Evolutionary conservation across 1,140 invertebrate species (phyloP).

Genomic region (Myzus persicae): DNA sequence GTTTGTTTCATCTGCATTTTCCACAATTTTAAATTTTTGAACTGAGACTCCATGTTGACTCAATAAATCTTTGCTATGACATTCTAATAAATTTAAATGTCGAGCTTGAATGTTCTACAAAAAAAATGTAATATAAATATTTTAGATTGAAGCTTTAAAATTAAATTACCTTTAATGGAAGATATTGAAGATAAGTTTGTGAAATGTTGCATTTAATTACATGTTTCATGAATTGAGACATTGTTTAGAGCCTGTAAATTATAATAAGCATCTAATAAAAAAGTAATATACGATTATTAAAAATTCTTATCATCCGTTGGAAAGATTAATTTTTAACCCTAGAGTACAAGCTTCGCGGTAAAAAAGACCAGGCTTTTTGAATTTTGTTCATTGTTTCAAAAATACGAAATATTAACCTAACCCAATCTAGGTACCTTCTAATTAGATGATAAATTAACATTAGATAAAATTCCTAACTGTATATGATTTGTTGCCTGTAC

Average conservation of each 20-base stretch:
- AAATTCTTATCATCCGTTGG: too few relatives aligned
- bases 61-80: constrained; percentile 95
- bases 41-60: constrained; percentile 88
- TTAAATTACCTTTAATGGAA: constrained; percentile 45
- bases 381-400: too few relatives aligned
- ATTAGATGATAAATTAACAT: too few relatives aligned
- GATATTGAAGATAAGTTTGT: constrained; percentile 6
- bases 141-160: neutral
- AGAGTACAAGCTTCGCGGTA: too few relatives aligned
- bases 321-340: too few relatives aligned
- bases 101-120: constrained; percentile 64
- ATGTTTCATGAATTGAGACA: constrained; percentile 47
- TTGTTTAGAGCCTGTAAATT: neutral
- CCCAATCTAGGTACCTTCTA: too few relatives aligned
- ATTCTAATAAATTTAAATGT: constrained; percentile 93
- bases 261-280: neutral
- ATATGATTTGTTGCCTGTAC: too few relatives aligned
- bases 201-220: constrained; percentile 21
- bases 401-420: too few relatives aligned
- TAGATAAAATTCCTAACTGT: too few relatives aligned
- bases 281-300: neutral
- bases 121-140: neutral
- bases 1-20: constrained; percentile 74
- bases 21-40: constrained; percentile 91
- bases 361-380: too few relatives aligned